Percentiles rank a stretch among this genome's conserved stretches.
These are phyloP conservation scores for Eupithecia vulgata DNA, from an alignment of 2,888 invertebrate species.

Conservation along the genomic window DNA sequence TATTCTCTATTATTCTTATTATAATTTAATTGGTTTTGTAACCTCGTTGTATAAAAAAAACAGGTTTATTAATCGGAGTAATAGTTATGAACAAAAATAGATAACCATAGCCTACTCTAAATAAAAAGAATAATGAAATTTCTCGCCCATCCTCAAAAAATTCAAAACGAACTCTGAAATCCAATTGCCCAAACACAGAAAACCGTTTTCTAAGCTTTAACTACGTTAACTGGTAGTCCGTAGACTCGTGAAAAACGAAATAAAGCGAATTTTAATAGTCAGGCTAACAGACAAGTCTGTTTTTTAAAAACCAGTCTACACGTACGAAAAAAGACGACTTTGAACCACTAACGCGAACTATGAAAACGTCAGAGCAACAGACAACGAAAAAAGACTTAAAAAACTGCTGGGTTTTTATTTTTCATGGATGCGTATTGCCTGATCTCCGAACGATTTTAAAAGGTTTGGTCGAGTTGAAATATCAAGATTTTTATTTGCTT, in stretches of 20 bases:
- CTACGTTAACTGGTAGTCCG: slow-evolving; percentile 21
- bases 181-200: slow-evolving; percentile 31
- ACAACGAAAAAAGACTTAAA: slow-evolving; percentile 44
- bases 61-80: too few relatives aligned
- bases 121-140: not conserved
- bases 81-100: not conserved
- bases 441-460: slow-evolving; percentile 3
- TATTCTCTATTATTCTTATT: too few relatives aligned
- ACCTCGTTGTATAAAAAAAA: too few relatives aligned
- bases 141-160: not conserved
- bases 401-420: slow-evolving; percentile 23
- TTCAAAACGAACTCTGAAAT: not conserved
- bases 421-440: slow-evolving; percentile 11
- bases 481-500: not conserved
- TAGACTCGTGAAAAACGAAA: slow-evolving; percentile 37
- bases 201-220: slow-evolving; percentile 31
- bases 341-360: slow-evolving; percentile 55
- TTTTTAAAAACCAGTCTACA: slow-evolving; percentile 46
- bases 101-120: not conserved
- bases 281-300: slow-evolving; percentile 49
- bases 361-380: slow-evolving; percentile 50
- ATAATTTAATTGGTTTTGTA: too few relatives aligned
- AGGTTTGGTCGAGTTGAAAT: not conserved
- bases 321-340: slow-evolving; percentile 47
- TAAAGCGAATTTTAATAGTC: slow-evolving; percentile 48